These are phyloP conservation scores for Lepeophtheirus nordmannii DNA, from an alignment of 2,888 invertebrate species.

Conservation along the genomic window DNA sequence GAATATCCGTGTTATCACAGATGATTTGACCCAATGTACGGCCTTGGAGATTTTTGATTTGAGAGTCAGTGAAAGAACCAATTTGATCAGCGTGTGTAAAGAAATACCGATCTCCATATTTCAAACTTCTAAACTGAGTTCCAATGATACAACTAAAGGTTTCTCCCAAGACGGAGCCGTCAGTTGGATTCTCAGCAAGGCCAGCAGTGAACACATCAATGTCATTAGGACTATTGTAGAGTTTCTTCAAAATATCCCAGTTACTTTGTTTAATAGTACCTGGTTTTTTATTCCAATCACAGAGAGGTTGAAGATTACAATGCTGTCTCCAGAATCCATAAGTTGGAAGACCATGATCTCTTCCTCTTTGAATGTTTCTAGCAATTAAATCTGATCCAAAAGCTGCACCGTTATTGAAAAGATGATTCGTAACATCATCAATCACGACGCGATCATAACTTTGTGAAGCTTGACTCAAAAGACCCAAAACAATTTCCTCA, in stretches of 20 bases:
- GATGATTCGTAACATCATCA: constrained; percentile 80
- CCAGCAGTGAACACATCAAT: constrained; percentile 90
- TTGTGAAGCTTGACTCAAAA: constrained; percentile 76
- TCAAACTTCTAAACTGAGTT: constrained; percentile 70
- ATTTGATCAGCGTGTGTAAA: constrained; percentile 1
- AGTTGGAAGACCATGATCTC: constrained; percentile 26
- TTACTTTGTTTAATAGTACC: background rate
- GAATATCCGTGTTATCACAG: constrained; percentile 14
- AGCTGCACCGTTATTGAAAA: constrained; percentile 71
- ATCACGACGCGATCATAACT: constrained; percentile 81
- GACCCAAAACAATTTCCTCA: constrained; percentile 67
- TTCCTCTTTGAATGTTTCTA: constrained; percentile 62
- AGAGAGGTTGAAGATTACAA: background rate
- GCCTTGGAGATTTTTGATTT: background rate
- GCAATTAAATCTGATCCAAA: constrained; percentile 80
- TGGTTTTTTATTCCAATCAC: constrained; percentile 3
- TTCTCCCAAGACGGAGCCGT: background rate
- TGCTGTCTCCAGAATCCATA: background rate
- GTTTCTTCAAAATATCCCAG: constrained; percentile 11
- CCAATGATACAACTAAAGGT: constrained; percentile 59
- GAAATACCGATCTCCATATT: constrained; percentile 80
- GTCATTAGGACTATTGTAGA: constrained; percentile 42
- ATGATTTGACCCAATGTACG: constrained; percentile 16
- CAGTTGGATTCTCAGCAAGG: constrained; percentile 54
- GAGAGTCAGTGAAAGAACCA: background rate